phyloP scores from a whole-genome alignment of 2,888 invertebrate genomes.

The Gnatocerus cornutus region DNA sequence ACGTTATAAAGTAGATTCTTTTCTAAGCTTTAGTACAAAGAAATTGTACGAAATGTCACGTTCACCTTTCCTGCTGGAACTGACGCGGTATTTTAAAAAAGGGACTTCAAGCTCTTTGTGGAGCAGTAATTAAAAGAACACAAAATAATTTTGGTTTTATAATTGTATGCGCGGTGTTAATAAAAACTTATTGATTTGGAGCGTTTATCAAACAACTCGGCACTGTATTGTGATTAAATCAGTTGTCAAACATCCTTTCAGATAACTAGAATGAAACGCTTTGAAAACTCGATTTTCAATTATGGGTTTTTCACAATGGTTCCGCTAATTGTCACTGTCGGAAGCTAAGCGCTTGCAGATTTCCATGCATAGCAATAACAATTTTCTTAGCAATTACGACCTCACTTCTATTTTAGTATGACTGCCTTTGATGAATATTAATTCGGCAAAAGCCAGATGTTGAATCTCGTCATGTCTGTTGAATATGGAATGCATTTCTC shows the following conservation, averaged over 20 bases:
- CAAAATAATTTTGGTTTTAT: no score
- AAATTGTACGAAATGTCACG: no score
- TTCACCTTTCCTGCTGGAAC: no score
- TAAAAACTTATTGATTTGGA: no score
- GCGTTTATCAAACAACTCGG: no score
- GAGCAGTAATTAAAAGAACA: no score
- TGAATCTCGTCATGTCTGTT: neutral
- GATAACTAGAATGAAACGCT: neutral
- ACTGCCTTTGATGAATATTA: slow-evolving; percentile 2
- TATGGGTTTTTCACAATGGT: slow-evolving; percentile 1
- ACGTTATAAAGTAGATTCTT: no score
- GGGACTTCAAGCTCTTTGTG: no score
- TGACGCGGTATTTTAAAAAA: no score
- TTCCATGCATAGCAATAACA: neutral
- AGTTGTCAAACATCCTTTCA: neutral
- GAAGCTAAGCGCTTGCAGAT: neutral
- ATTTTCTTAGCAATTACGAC: slow-evolving; percentile 5
- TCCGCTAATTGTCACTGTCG: slow-evolving; percentile 5
- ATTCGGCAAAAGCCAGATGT: slow-evolving; percentile 2
- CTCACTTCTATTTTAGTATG: neutral
- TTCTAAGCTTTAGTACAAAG: no score
- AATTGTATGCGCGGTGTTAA: no score
- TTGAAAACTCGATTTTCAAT: neutral
- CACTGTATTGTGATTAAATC: neutral
- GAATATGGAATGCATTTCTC: slow-evolving; percentile 12